phyloP scores from a whole-genome alignment of 2,797 vertebrate genomes.

The Sebastes hubbsi region DNA sequence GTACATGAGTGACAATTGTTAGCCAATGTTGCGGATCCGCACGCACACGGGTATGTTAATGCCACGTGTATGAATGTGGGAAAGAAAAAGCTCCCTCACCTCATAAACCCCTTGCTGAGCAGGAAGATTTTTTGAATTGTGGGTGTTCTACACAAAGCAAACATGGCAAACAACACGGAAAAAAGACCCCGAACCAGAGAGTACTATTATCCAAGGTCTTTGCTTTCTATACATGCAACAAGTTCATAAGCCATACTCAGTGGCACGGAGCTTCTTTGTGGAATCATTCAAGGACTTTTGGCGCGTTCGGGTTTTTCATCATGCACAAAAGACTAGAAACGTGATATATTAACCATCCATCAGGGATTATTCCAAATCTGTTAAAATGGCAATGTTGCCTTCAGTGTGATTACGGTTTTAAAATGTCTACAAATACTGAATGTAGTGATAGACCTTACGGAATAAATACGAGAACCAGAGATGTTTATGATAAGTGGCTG shows the following conservation, averaged over 20 bases:
- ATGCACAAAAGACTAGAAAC: background rate
- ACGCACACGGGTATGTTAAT: conserved; percentile 50
- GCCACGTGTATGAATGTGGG: conserved; percentile 46
- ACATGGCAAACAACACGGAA: conserved; percentile 38
- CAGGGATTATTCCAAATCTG: conserved; percentile 11
- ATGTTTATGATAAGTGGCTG: conserved; percentile 4
- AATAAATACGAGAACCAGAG: conserved; percentile 9
- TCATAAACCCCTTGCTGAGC: conserved; percentile 56
- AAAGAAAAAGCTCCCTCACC: conserved; percentile 40
- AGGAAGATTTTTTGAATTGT: conserved; percentile 59
- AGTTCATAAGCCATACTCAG: conserved; percentile 54
- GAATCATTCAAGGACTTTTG: conserved; percentile 20
- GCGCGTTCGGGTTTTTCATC: background rate
- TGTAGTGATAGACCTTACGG: background rate
- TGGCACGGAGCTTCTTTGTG: background rate
- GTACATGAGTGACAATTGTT: conserved; percentile 70
- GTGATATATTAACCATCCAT: background rate
- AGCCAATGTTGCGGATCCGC: conserved; percentile 62
- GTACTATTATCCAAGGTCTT: conserved; percentile 34
- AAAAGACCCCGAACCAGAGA: conserved; percentile 37
- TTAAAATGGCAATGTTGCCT: conserved; percentile 3
- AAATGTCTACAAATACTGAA: background rate
- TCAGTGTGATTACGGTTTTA: background rate
- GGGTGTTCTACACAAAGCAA: conserved; percentile 73
- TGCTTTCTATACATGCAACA: conserved; percentile 71